A percentile compares a stretch with the other conserved stretches of the same genome.
Evolutionary conservation across 2,888 invertebrate genomes (phyloP).

Genomic region (Eristalis pertinax): DNA sequence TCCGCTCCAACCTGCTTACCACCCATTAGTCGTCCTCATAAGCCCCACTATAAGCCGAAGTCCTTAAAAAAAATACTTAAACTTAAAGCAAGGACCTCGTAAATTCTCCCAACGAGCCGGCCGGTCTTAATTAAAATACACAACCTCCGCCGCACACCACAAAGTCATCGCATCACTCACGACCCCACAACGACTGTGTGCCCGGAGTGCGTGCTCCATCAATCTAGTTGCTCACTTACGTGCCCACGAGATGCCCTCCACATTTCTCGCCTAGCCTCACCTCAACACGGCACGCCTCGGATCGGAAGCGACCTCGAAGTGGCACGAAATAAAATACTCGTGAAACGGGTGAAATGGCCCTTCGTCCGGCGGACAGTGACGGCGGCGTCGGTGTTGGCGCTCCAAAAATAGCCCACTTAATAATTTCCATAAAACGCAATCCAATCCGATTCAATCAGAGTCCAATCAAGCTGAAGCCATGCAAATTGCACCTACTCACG

Average conservation of each 20-base stretch:
- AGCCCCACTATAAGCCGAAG: neutral
- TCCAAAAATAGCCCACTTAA: conserved; percentile 15
- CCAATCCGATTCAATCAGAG: conserved; percentile 19
- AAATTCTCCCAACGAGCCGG: neutral
- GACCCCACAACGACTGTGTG: neutral
- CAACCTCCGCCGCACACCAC: neutral
- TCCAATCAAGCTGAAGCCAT: conserved; percentile 21
- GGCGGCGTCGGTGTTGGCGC: neutral
- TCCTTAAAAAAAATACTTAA: neutral
- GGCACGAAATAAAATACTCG: conserved; percentile 27
- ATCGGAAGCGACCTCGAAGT: neutral
- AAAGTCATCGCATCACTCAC: neutral
- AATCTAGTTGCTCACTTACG: neutral
- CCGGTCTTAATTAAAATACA: neutral
- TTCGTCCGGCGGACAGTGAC: conserved; percentile 12
- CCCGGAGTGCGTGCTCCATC: neutral
- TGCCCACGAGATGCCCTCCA: neutral
- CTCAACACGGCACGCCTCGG: neutral
- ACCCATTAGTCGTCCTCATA: neutral
- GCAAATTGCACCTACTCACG: conserved; percentile 27
- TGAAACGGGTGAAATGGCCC: conserved; percentile 19
- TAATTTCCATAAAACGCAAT: neutral
- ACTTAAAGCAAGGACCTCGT: neutral
- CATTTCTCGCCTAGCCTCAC: neutral
- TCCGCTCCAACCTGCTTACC: too few species aligned